Evolutionary conservation across 2,888 invertebrate species (phyloP).

Genomic region (Papilio protenor): DNA sequence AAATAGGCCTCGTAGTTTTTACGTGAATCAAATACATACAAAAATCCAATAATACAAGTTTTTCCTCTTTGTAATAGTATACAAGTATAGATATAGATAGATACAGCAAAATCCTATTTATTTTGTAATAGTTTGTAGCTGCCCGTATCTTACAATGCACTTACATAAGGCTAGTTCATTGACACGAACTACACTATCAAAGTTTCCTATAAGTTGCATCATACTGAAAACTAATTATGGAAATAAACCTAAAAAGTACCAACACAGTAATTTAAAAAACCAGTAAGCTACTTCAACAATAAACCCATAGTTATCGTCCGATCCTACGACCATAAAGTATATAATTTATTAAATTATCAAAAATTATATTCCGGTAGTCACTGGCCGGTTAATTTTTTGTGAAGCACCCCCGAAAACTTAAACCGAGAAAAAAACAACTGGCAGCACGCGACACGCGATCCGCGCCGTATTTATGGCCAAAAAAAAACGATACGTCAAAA

Average conservation of each 20-base stretch:
- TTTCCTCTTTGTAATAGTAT: too few species aligned
- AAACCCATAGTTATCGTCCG: conserved; percentile 68
- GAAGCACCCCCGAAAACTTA: conserved; percentile 68
- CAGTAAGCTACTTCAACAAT: conserved; percentile 47
- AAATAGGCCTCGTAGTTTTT: too few species aligned
- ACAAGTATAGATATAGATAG: too few species aligned
- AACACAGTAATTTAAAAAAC: conserved; percentile 22
- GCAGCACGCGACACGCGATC: conserved; percentile 83
- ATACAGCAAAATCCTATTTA: too few species aligned
- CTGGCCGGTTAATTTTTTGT: conserved; percentile 80
- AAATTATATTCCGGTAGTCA: conserved; percentile 84
- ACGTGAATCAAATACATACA: too few species aligned
- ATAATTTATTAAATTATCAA: conserved; percentile 83
- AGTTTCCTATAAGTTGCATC: too few species aligned
- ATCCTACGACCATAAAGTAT: conserved; percentile 74
- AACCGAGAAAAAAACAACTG: conserved; percentile 70
- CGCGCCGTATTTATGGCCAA: conserved; percentile 59
- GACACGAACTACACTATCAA: too few species aligned
- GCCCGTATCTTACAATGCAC: too few species aligned
- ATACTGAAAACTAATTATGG: background rate
- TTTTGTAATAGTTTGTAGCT: too few species aligned
- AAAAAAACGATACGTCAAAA: conserved; percentile 76
- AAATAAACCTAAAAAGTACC: conserved; percentile 5
- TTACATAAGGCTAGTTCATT: too few species aligned
- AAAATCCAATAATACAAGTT: too few species aligned